A percentile compares a stretch with the other conserved stretches of the same genome.
These are phyloP conservation scores for Drosophila hydei DNA, from an alignment of 1,140 invertebrate genomes.

Conservation along the genomic window DNA sequence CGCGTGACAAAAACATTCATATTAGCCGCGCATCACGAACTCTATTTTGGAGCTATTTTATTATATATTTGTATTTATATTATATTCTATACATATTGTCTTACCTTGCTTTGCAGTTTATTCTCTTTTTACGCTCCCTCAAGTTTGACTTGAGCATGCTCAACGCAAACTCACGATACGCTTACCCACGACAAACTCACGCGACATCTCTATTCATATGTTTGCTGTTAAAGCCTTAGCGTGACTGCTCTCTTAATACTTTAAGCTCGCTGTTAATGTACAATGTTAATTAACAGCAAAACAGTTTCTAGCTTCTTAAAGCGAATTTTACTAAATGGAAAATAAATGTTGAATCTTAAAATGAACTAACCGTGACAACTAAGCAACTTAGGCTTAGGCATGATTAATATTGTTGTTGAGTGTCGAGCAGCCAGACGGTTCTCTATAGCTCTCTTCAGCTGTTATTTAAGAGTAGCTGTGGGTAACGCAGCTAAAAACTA, in stretches of 20 bases:
- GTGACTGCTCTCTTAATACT: conserved; percentile 32
- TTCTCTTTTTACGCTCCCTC: not conserved
- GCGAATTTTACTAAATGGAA: not conserved
- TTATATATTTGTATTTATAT: not conserved
- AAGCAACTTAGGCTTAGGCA: too few relatives aligned
- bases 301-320: not conserved
- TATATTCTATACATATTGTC: not conserved
- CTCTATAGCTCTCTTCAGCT: conserved; percentile 19
- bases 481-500: conserved; percentile 2
- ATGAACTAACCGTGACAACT: not conserved
- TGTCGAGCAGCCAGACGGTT: not conserved
- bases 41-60: not conserved
- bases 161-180: not conserved
- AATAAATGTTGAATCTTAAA: not conserved
- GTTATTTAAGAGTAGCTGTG: conserved; percentile 19
- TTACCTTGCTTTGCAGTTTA: not conserved
- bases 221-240: conserved; percentile 2
- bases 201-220: conserved; percentile 26
- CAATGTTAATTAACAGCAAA: conserved; percentile 33
- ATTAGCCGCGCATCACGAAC: conserved; percentile 11
- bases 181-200: conserved; percentile 5
- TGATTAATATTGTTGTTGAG: too few relatives aligned
- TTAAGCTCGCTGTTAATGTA: conserved; percentile 36
- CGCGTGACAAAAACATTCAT: conserved; percentile 38
- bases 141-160: not conserved